Evolutionary conservation across 2,888 invertebrate species (phyloP).

Genomic region (Polydrusus tereticollis): DNA sequence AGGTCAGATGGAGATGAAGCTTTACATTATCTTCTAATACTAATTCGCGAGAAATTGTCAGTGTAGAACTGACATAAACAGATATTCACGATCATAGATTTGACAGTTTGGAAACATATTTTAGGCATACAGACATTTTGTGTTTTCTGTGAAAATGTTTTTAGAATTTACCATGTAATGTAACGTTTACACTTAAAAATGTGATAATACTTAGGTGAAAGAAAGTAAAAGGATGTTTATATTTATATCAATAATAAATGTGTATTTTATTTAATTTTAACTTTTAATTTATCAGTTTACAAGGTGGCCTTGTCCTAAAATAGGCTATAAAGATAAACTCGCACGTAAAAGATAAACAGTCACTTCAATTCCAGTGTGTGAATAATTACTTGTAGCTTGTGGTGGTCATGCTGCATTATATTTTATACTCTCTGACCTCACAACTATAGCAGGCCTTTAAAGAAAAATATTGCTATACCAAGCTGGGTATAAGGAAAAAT

Average conservation of each 20-base stretch:
- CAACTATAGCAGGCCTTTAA: too few species aligned
- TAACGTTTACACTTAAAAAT: background rate
- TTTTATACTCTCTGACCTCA: too few species aligned
- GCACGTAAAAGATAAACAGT: background rate
- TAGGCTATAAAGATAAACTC: background rate
- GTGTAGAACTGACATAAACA: too few species aligned
- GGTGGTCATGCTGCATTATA: too few species aligned
- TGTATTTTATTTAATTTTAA: background rate
- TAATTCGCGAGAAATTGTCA: too few species aligned
- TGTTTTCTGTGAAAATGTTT: background rate
- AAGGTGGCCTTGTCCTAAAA: background rate
- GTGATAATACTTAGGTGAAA: background rate
- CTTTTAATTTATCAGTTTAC: background rate
- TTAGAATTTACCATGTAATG: constrained; percentile 4
- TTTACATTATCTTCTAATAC: too few species aligned
- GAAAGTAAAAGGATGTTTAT: background rate
- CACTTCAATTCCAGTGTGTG: background rate
- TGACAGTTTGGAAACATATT: background rate
- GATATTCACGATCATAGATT: too few species aligned
- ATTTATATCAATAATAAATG: background rate
- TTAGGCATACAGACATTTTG: background rate
- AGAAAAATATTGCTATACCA: too few species aligned
- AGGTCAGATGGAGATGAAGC: too few species aligned
- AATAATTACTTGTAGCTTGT: background rate
- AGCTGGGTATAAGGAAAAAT: too few species aligned